Base-by-base conservation (phyloP, 2,797 vertebrate species). In the Rhabdomys pumilio region DNA sequence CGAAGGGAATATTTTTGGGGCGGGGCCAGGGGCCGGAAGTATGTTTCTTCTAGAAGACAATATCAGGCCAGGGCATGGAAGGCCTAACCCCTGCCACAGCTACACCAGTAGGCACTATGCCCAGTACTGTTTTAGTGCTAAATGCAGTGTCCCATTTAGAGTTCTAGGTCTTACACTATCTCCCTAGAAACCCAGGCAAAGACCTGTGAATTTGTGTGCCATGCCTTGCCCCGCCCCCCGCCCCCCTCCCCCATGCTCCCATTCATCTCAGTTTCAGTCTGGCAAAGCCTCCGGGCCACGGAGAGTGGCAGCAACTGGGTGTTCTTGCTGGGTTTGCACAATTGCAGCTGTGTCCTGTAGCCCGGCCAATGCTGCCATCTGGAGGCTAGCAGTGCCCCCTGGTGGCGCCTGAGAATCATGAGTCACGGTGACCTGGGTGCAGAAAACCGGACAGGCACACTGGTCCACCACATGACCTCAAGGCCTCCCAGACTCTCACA, bases 381-480 rank as follows among this genome's bases (percentile, higher is more conserved):
- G 50, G 75, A 57, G 63, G 31, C 50, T 34, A 22, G 13, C 65
- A 82, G 83, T 81, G 85, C 76, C 76, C 85, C 44, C 92, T 93
- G 65, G 65, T 73, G 92, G 84, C 53, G 24, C 1, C 20, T 34
- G n/a, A 6, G 69, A 75, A 41, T 15, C 13, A 29, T 67, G 24
- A 20, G 15, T 69, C 50, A 10, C 31, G 1, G 41, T 22, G 29
- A 57, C 24, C 17, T 11, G 55, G 47, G 61, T 77, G 20, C 72
- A 55, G 72, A 63, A 61, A 6, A 72, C 69, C 34, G 31, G 34
- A 38, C 12, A 2, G 91, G 11, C 38, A 34, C 47, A 44, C 34
- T 38, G n/a, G 13, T 41, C 76, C 47, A 31, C 53, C 38, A n/a
- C 29, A n/a, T 29, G 90, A 34, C 65, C 38, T 7, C 50, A 44